Evolutionary conservation across 1,140 invertebrate genomes (phyloP).

Genomic region (Drosophila murphyi): DNA sequence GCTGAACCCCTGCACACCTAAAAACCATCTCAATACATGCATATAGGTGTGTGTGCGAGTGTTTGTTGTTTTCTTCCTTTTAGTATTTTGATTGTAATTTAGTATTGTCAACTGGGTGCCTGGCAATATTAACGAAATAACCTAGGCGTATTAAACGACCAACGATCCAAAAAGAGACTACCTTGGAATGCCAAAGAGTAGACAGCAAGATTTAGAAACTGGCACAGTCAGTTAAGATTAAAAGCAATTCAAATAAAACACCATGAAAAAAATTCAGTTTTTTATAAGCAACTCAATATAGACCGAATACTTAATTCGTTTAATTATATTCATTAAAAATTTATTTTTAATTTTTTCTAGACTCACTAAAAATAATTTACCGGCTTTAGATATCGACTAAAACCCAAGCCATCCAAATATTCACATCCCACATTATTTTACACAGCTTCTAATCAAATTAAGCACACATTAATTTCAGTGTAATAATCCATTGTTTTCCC

Average conservation of each 20-base stretch:
- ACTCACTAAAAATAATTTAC: no score
- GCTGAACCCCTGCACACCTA: constrained; percentile 40
- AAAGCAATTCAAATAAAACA: no score
- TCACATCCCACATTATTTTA: no score
- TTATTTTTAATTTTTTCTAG: no score
- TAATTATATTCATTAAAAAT: neutral
- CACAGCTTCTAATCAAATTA: no score
- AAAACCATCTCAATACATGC: constrained; percentile 8
- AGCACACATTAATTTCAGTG: no score
- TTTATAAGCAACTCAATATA: no score
- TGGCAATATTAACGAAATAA: constrained; percentile 42
- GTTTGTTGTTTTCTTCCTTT: constrained; percentile 40
- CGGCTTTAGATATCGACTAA: no score
- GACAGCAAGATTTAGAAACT: neutral
- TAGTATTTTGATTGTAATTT: constrained; percentile 65
- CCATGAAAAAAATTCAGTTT: no score
- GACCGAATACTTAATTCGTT: no score
- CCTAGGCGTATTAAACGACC: constrained; percentile 20
- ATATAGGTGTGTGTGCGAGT: constrained; percentile 21
- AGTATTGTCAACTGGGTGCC: constrained; percentile 65
- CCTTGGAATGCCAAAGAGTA: constrained; percentile 34
- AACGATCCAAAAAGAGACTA: constrained; percentile 33
- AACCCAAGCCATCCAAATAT: no score
- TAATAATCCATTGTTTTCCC: neutral
- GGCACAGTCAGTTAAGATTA: neutral